A percentile compares a stretch with the other conserved stretches of the same genome.
Conservation (phyloP, 2,888 invertebrate genomes). For the Cetonia aurata region DNA sequence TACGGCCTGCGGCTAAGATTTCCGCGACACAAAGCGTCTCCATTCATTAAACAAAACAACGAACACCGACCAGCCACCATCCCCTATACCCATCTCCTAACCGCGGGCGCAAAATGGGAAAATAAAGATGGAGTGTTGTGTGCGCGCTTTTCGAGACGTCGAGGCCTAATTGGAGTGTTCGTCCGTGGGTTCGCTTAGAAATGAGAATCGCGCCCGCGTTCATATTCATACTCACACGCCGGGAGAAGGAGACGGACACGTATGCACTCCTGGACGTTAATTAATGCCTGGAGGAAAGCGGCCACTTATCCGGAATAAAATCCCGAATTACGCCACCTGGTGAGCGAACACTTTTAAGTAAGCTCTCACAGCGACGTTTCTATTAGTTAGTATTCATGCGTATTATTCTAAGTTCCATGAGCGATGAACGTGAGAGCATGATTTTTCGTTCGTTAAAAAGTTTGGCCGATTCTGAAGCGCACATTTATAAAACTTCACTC, state of each 20-base stretch:
- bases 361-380: too few species aligned
- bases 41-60: slow-evolving; percentile 33
- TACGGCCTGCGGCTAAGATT: not conserved
- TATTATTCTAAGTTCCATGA: too few species aligned
- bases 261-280: slow-evolving; percentile 51
- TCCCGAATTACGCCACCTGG: slow-evolving; percentile 45
- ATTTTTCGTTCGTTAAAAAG: too few species aligned
- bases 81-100: too few species aligned
- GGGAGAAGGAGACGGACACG: not conserved
- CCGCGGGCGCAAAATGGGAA: slow-evolving; percentile 5
- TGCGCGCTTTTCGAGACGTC: slow-evolving; percentile 50
- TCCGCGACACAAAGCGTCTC: slow-evolving; percentile 28
- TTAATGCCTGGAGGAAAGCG: slow-evolving; percentile 54
- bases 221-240: slow-evolving; percentile 27
- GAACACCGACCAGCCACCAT: slow-evolving; percentile 1
- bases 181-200: slow-evolving; percentile 49
- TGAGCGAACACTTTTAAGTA: slow-evolving; percentile 38
- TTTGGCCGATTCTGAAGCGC: too few species aligned
- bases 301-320: slow-evolving; percentile 49
- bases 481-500: too few species aligned
- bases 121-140: slow-evolving; percentile 25
- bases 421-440: too few species aligned
- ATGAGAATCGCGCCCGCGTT: slow-evolving; percentile 42
- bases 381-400: too few species aligned
- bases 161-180: slow-evolving; percentile 50